Evolutionary conservation across 2,113 vertebrate genomes (phyloP), one percentile per base, ranked within the genome.

Genomic region (Chionodraco myersi): DNA sequence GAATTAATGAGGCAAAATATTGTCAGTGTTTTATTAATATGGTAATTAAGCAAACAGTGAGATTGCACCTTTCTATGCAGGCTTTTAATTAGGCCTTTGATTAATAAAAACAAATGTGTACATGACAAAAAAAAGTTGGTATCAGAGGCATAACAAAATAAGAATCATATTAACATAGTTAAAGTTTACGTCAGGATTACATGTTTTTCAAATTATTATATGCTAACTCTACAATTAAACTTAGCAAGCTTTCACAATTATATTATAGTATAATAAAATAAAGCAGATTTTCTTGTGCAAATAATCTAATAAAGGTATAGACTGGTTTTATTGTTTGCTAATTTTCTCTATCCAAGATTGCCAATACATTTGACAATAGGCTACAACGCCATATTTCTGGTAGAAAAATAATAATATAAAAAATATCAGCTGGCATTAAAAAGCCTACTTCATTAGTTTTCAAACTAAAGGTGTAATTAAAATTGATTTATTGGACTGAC

Each of bases 1-100:
- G 8, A 60, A 71, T 65, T 75, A 80, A 70, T 77, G 63, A 62
- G 58, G 47, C 13, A 45, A 44, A 10, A 62, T 61, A 11, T 1
- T 11, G 36, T 51, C 59, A 10, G 21, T 66, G 79, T 61, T 64
- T 75, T 60, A 60, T 81, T 66, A 75, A 66, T 48, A 63, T 73
- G 79, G 71, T 71, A 77, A 77, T 87, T 82, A 79, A 73, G 75
- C 72, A 59, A 82, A 75, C 8, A 66, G 44, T 54, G 70, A 83
- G 62, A 62, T 58, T 59, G 52, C 53, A 49, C 68, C 53, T 51
- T 66, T 63, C 9, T 26, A 6, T 41, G 56, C 63, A 80, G 62
- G 75, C 59, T 63, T 73, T 79, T 85, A 77, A 81, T 83, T 82
- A 68, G 65, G 49, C 60, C 74, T 64, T 34, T 76, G 53, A 68